These are phyloP conservation scores for Morpho deidamia DNA, from an alignment of 2,888 invertebrate genomes.

Conservation along the genomic window DNA sequence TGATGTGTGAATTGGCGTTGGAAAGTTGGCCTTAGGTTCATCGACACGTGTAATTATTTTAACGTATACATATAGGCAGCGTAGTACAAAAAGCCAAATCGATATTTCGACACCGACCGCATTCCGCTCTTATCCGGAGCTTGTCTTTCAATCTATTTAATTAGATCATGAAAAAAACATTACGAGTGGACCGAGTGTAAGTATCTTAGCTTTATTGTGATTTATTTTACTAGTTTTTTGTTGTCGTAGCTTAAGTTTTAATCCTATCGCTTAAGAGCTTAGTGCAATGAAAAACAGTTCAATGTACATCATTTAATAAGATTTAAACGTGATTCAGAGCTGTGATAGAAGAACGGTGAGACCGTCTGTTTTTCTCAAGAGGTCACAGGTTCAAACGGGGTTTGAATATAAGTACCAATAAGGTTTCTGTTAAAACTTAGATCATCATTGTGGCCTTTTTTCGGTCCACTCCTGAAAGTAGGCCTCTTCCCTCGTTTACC, in stretches of 20 bases:
- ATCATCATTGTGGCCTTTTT: too few relatives aligned
- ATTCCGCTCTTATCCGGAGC: slow-evolving; percentile 52
- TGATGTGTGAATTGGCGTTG: slow-evolving; percentile 34
- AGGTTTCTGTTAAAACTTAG: too few relatives aligned
- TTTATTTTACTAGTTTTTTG: slow-evolving; percentile 20
- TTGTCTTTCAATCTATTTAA: slow-evolving; percentile 58
- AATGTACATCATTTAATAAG: background rate
- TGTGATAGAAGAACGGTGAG: too few relatives aligned
- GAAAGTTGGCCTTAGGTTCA: slow-evolving; percentile 30
- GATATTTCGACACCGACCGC: slow-evolving; percentile 57
- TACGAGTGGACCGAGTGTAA: slow-evolving; percentile 21
- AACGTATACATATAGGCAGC: slow-evolving; percentile 20
- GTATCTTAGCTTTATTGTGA: slow-evolving; percentile 27
- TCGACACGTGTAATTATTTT: slow-evolving; percentile 29
- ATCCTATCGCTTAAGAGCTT: background rate
- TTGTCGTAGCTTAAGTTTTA: slow-evolving; percentile 3
- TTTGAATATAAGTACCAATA: too few relatives aligned
- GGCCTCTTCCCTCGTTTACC: too few relatives aligned
- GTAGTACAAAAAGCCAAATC: slow-evolving; percentile 52
- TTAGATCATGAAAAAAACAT: slow-evolving; percentile 54
- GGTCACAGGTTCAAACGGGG: too few relatives aligned
- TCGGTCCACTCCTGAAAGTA: too few relatives aligned
- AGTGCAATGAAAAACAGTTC: background rate
- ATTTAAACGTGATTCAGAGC: too few relatives aligned
- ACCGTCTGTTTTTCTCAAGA: too few relatives aligned